Evolutionary conservation across 2,113 vertebrate genomes (phyloP), one percentile per base, ranked within the genome.

Genomic region (Gymnorhina tibicen): DNA sequence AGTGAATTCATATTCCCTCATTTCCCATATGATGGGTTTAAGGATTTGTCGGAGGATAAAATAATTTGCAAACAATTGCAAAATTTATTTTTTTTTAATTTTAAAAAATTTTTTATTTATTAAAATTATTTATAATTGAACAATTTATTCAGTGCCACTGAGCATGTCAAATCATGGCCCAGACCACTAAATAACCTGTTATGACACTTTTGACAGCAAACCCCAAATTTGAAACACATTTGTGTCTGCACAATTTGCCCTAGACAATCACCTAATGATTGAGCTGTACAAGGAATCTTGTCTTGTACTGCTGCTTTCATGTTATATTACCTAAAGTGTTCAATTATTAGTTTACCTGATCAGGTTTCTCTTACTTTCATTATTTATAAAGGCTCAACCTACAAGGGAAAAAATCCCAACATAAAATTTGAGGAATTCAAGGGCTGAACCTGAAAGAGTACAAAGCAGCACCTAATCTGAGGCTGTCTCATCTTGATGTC

Each of bases 321-420:
- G 66, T 33, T 91, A 33, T 64, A 49, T 72, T 59, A 66, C 28
- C 39, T 58, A 60, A 77, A 64, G 93, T 88, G 91, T 59, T 89
- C 86, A 93, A 60, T 79, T 87, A 87, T 81, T 91, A 75, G 50
- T 58, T 91, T 92, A 84, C 14, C 19, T 86, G 56, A 55, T 60
- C 3, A 14, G 26, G n/a, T 84, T 87, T 74, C 69, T 87, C 47
- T 87, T 47, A 60, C 11, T 58, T 89, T 20, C 33, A 55, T 92
- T 96, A 87, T 37, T 90, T 80, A 95, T 67, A 68, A 85, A 88
- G 42, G 53, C 39, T 96, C 62, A 89, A 28, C 35, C 75, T 60
- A 47, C 20, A 72, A 39, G 13, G 52, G 1, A 67, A 73, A 18
- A 15, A 63, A 9, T 0, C 0, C 4, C 42, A 17, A 49, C 24